Evolutionary conservation across 2,888 invertebrate species (phyloP).

Genomic region (Arrhopalites spinosus): DNA sequence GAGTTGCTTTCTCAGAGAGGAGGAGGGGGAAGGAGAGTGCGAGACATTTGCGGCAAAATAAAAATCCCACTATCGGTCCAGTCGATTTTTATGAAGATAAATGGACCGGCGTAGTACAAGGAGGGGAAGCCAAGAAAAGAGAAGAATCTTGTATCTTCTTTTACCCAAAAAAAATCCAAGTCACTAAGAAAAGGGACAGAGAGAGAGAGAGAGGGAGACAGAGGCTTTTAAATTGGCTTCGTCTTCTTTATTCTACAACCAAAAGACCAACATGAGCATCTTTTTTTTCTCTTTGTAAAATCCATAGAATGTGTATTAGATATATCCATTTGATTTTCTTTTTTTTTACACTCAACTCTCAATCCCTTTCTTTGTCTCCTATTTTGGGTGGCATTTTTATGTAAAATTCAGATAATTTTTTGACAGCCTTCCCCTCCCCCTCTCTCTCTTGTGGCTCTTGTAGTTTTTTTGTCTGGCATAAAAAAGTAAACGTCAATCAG

Average conservation of each 20-base stretch:
- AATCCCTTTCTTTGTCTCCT: too few relatives aligned
- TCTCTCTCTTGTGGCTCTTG: too few relatives aligned
- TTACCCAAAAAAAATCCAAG: background rate
- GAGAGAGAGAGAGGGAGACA: background rate
- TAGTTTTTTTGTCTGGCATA: too few relatives aligned
- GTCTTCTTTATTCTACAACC: background rate
- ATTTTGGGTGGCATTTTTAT: too few relatives aligned
- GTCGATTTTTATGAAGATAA: slow-evolving; percentile 20
- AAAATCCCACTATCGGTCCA: slow-evolving; percentile 12
- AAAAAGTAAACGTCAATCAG: background rate
- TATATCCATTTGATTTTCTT: too few relatives aligned
- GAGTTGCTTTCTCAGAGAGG: background rate
- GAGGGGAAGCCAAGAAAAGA: background rate
- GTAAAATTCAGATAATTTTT: too few relatives aligned
- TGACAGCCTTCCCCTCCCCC: too few relatives aligned
- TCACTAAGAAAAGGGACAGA: background rate
- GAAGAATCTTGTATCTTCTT: background rate
- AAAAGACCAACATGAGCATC: background rate
- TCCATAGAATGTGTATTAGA: too few relatives aligned
- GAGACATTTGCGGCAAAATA: slow-evolving; percentile 4
- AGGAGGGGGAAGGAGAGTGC: background rate
- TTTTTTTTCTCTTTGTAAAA: background rate
- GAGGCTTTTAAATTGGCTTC: background rate
- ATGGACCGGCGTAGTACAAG: background rate
- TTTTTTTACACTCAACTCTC: too few relatives aligned